A percentile compares a stretch with the other conserved stretches of the same genome.
phyloP scores from a whole-genome alignment of 2,888 invertebrate species.

The Pyrrhia umbra region DNA sequence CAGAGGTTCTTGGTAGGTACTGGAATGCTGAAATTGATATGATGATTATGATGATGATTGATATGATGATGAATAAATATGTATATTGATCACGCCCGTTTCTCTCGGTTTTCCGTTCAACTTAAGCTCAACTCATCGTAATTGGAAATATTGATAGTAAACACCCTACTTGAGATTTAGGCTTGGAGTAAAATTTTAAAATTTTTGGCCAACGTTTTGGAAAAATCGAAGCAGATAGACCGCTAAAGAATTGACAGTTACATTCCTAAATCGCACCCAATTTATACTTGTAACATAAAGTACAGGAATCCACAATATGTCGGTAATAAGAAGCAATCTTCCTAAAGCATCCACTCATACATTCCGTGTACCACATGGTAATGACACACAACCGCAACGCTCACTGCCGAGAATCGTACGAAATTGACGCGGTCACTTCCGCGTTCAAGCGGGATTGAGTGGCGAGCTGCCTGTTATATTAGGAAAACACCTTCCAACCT shows the following conservation, averaged over 20 bases:
- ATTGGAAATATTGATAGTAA: no score
- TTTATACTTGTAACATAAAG: conserved; percentile 24
- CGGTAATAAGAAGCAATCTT: conserved; percentile 34
- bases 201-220: not conserved
- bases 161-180: not conserved
- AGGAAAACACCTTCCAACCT: conserved; percentile 6
- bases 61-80: no score
- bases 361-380: conserved; percentile 54
- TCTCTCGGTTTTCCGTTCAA: no score
- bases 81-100: no score
- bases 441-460: conserved; percentile 39
- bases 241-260: not conserved
- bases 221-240: no score
- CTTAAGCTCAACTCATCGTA: no score
- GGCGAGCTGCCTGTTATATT: conserved; percentile 31
- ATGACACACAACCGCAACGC: conserved; percentile 53
- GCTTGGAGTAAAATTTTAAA: not conserved
- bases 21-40: no score
- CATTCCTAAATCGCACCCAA: not conserved
- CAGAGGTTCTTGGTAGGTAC: no score
- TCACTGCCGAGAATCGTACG: conserved; percentile 36
- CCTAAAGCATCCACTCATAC: conserved; percentile 27
- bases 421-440: conserved; percentile 60
- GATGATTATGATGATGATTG: no score
- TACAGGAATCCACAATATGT: conserved; percentile 22